Evolutionary conservation across 2,113 vertebrate species (phyloP).

Genomic region (Platysternon megacephalum): DNA sequence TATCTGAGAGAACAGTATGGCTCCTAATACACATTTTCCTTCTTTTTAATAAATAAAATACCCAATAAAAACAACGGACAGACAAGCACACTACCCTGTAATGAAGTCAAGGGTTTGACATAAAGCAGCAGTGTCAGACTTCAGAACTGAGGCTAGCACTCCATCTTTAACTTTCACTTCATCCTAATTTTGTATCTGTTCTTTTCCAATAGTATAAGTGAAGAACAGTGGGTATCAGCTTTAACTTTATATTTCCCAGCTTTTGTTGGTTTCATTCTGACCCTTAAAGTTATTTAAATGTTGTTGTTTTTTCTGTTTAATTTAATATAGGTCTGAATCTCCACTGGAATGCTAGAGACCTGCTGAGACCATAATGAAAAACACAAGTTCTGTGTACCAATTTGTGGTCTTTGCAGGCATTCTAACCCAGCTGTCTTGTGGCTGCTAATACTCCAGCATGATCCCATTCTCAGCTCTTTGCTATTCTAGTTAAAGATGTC

Average conservation of each 20-base stretch:
- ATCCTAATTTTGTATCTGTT: background rate
- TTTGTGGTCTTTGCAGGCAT: conserved; percentile 16
- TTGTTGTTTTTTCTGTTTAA: conserved; percentile 45
- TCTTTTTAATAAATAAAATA: background rate
- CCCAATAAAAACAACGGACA: background rate
- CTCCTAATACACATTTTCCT: background rate
- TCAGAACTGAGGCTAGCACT: fast-evolving
- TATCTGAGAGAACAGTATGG: background rate
- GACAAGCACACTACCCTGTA: background rate
- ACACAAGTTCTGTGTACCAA: background rate
- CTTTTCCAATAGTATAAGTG: background rate
- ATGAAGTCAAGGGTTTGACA: background rate
- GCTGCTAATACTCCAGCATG: background rate
- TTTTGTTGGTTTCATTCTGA: conserved; percentile 43
- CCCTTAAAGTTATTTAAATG: conserved; percentile 55
- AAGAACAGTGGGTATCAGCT: background rate
- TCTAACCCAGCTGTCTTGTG: background rate
- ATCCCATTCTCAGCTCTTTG: background rate
- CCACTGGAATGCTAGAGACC: conserved; percentile 42
- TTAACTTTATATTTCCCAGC: background rate
- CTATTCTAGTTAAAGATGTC: conserved; percentile 4
- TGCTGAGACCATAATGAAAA: conserved; percentile 53
- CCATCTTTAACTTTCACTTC: background rate
- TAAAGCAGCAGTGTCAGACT: background rate
- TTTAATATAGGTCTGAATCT: conserved; percentile 54